A percentile compares a stretch with the other conserved stretches of the same genome.
phyloP scores from a whole-genome alignment of 2,797 vertebrate genomes.

The Aeoliscus strigatus region DNA sequence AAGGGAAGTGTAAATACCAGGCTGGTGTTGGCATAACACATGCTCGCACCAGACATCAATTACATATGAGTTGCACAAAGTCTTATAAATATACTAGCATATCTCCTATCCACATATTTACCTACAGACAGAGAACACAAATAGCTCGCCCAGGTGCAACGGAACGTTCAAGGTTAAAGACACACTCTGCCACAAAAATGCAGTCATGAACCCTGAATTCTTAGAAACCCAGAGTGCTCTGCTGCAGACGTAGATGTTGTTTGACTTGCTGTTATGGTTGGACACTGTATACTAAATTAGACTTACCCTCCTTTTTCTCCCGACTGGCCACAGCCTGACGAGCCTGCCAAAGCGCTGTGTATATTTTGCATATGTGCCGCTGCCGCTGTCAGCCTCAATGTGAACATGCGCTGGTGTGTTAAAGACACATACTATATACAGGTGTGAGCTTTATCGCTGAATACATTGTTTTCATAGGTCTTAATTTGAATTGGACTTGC shows the following conservation, averaged over 20 bases:
- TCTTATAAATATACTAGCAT: conserved; percentile 27
- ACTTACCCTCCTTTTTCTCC: conserved; percentile 28
- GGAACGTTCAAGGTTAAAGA: conserved; percentile 5
- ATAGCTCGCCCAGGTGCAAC: not conserved
- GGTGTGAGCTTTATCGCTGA: conserved; percentile 15
- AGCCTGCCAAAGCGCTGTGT: conserved; percentile 26
- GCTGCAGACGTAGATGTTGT: conserved; percentile 44
- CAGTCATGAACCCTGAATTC: conserved; percentile 35
- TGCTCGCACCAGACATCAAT: conserved; percentile 25
- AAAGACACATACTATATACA: conserved; percentile 4
- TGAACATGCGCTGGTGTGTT: conserved; percentile 21
- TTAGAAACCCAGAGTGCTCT: conserved; percentile 35
- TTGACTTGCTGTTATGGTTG: conserved; percentile 54
- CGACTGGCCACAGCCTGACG: conserved; percentile 48
- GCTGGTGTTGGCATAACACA: conserved; percentile 61
- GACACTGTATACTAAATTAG: conserved; percentile 50
- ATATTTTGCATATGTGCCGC: conserved; percentile 13
- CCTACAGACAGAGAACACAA: conserved; percentile 1
- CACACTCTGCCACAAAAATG: conserved; percentile 14
- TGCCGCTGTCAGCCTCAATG: conserved; percentile 12
- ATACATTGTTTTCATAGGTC: conserved; percentile 7
- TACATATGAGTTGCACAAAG: conserved; percentile 25
- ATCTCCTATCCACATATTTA: conserved; percentile 12
- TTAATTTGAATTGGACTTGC: conserved; percentile 12
- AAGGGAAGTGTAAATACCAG: conserved; percentile 66